These are phyloP conservation scores for Merluccius polli DNA, from an alignment of 2,797 vertebrate species.

Conservation along the genomic window DNA sequence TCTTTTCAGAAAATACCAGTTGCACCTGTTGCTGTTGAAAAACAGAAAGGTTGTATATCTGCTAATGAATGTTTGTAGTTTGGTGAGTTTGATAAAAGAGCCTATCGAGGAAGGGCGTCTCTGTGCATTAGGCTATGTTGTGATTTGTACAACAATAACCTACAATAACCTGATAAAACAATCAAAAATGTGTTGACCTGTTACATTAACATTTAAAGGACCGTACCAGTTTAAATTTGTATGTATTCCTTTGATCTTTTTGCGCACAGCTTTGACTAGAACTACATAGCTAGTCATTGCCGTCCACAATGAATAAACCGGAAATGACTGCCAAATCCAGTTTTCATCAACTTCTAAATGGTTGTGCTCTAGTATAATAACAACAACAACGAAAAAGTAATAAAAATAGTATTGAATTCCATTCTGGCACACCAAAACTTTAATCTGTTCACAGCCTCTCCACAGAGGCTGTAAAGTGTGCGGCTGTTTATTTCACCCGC, in stretches of 20 bases:
- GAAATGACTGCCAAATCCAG: no score
- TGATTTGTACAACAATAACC: neutral
- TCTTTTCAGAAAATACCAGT: no score
- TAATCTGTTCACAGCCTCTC: no score
- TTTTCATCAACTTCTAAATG: neutral
- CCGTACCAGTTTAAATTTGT: neutral
- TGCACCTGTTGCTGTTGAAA: neutral
- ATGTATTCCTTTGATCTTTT: neutral
- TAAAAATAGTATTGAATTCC: no score
- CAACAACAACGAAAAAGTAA: no score
- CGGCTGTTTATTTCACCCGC: no score
- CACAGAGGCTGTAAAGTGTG: no score
- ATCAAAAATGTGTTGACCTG: neutral
- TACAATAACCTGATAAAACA: neutral
- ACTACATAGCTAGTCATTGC: neutral
- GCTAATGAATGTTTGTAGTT: neutral
- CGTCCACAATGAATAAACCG: no score
- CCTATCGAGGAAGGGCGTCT: neutral
- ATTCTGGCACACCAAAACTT: no score
- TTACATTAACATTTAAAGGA: neutral
- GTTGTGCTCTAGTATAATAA: neutral
- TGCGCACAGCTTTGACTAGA: neutral
- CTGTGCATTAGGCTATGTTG: no score
- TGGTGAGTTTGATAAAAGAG: neutral
- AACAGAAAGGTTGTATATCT: neutral